Percentiles rank a stretch among this genome's conserved stretches.
Evolutionary conservation across 1,140 invertebrate species (phyloP).

Genomic region (Pantala flavescens): DNA sequence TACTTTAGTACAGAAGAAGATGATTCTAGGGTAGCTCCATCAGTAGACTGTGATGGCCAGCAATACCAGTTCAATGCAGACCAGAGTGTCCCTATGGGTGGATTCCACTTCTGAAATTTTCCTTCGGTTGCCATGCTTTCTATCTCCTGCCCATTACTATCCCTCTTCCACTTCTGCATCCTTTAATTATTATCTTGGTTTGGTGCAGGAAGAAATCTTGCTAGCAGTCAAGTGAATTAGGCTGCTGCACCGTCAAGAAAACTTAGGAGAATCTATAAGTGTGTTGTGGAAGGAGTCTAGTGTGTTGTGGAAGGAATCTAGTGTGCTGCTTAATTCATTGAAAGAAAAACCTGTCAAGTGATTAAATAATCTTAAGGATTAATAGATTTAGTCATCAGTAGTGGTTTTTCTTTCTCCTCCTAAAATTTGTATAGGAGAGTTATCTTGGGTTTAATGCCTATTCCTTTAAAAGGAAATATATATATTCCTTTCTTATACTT

Average conservation of each 20-base stretch:
- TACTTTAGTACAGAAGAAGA: constrained; percentile 90
- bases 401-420: not conserved
- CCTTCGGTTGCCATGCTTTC: not conserved
- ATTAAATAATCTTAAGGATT: not conserved
- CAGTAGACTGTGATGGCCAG: constrained; percentile 61
- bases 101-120: constrained; percentile 63
- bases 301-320: not conserved
- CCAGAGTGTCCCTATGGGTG: constrained; percentile 60
- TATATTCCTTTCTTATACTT: not conserved
- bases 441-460: constrained; percentile 2
- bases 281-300: not conserved
- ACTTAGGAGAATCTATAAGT: not conserved
- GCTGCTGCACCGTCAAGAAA: not conserved
- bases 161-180: not conserved
- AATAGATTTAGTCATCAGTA: not conserved
- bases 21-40: constrained; percentile 68
- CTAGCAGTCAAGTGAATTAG: not conserved
- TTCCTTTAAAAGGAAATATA: not conserved
- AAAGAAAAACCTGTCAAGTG: not conserved
- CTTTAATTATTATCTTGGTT: not conserved
- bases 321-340: not conserved
- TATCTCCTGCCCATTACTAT: not conserved
- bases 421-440: not conserved
- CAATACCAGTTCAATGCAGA: constrained; percentile 66
- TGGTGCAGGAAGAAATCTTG: not conserved